Evolutionary conservation across 2,888 invertebrate genomes (phyloP).

Genomic region (Eupsilia transversa): DNA sequence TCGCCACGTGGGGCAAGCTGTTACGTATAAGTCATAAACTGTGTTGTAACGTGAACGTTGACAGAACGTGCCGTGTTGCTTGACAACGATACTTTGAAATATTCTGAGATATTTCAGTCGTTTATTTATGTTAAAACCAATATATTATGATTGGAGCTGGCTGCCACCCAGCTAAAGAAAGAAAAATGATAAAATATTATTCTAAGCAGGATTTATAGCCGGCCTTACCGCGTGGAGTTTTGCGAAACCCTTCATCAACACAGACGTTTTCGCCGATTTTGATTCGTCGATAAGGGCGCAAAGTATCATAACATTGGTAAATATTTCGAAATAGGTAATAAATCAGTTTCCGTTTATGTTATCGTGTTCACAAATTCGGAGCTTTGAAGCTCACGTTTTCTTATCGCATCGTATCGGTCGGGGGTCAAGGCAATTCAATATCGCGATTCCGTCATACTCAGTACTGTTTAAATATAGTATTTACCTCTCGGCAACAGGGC

Average conservation of each 20-base stretch:
- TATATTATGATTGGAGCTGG: slow-evolving; percentile 12
- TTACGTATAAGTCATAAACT: slow-evolving; percentile 27
- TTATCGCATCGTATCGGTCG: slow-evolving; percentile 52
- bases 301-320: background rate
- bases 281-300: background rate
- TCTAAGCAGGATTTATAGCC: background rate
- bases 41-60: slow-evolving; percentile 41
- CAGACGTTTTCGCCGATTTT: background rate
- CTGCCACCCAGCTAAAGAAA: slow-evolving; percentile 15
- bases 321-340: no score
- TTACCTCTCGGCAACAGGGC: slow-evolving; percentile 12
- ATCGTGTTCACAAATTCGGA: slow-evolving; percentile 20
- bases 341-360: slow-evolving; percentile 17
- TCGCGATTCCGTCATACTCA: slow-evolving; percentile 30
- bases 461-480: slow-evolving; percentile 42
- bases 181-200: background rate
- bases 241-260: slow-evolving; percentile 3
- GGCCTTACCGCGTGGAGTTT: background rate
- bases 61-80: slow-evolving; percentile 26
- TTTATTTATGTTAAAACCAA: background rate
- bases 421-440: slow-evolving; percentile 57
- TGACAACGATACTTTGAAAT: slow-evolving; percentile 15
- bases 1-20: slow-evolving; percentile 41
- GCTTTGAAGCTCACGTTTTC: slow-evolving; percentile 18
- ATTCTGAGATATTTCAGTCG: slow-evolving; percentile 8